Base-by-base conservation (phyloP, 2,797 vertebrate genomes). In the Microctenopoma steveboyesi region DNA sequence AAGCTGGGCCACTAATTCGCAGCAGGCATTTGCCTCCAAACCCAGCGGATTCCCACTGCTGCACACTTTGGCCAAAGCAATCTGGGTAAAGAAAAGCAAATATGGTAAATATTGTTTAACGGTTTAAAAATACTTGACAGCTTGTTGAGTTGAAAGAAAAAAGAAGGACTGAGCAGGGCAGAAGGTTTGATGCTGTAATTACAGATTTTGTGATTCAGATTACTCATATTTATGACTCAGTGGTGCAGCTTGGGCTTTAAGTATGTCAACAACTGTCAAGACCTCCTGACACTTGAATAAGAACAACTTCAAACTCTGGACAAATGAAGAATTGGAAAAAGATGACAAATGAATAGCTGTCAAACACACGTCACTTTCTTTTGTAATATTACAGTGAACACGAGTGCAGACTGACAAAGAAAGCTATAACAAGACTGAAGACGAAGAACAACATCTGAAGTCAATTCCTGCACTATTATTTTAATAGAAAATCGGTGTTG, bases 51-150 rank as follows among this genome's bases (percentile, higher is more conserved):
- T 96, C 52, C 95, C 93, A 40, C 74, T 92, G 22, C 95, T 95
- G 90, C 95, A 98, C 72, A 94, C 93, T 92, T 97, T 98, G 53
- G 97, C 97, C 82, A 99, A 83, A 14, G 95, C 92, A 59, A 99
- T 77, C 98, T 98, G 72, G 18, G 35, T 1, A 72, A 57, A 13
- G 18, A 25, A 25, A 37, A 79, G 40, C 72, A 51, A 27, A 3
- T 1, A 1, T 13, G 27, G 22, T 40, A 18, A 55, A 48, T 14
- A 15, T 47, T 18, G 50, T 18, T 25, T 40, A 52, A 35, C n/a
- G 48, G 30, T 9, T 47, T 47, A 47, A 18, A 47, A 8, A 9
- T 8, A 18, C 11, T 6, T 22, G 18, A 78, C 25, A 62, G 56
- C 43, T 72, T 72, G n/a, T 37, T 58, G 12, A 67, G 47, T 11